phyloP scores from a whole-genome alignment of 2,113 vertebrate genomes.

The Fregetta grallaria region DNA sequence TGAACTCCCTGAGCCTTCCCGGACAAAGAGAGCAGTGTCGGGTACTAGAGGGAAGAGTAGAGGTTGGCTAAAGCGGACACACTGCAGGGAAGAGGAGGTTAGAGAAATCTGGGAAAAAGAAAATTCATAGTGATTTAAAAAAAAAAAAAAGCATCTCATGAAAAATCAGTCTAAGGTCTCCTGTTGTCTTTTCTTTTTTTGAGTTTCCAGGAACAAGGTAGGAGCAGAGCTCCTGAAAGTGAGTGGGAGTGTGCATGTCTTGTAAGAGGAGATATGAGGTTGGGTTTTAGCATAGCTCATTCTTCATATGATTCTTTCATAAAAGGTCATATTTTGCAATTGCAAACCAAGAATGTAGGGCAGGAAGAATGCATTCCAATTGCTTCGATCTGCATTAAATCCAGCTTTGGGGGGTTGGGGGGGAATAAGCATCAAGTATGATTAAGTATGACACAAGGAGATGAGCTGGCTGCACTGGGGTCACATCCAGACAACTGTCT shows the following conservation, averaged over 20 bases:
- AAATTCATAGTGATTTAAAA: neutral
- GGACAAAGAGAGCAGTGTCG: neutral
- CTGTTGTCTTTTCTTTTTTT: neutral
- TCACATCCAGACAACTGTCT: neutral
- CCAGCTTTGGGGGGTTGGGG: neutral
- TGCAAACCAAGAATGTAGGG: neutral
- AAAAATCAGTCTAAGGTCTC: neutral
- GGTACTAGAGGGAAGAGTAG: neutral
- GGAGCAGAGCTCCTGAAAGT: neutral
- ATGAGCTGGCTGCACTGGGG: rapidly evolving
- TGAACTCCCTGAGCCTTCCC: neutral
- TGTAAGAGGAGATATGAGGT: neutral
- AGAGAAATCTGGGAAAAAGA: neutral
- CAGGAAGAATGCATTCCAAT: neutral
- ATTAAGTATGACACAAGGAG: neutral
- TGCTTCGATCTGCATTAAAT: neutral
- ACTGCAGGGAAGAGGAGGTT: neutral
- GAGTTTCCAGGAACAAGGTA: neutral
- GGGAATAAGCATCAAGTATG: neutral
- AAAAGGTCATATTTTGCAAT: neutral
- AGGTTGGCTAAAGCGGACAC: neutral
- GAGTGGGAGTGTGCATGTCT: neutral
- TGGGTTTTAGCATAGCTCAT: neutral
- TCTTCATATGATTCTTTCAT: neutral
- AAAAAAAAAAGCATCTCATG: neutral